phyloP scores from a whole-genome alignment of 2,797 vertebrate genomes.

The Oreortyx pictus region DNA sequence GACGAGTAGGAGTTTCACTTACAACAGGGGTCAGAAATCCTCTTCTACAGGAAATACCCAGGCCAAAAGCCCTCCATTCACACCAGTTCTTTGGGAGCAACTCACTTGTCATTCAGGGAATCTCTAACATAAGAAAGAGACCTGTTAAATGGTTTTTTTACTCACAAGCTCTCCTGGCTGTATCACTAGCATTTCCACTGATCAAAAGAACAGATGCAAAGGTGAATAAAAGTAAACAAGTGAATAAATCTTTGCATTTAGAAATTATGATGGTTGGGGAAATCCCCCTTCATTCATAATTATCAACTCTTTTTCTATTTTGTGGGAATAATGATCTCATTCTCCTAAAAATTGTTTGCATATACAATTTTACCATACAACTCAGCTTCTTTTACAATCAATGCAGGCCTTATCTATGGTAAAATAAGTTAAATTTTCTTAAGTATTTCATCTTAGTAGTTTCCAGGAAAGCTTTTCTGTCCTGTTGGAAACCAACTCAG shows the following conservation, averaged over 20 bases:
- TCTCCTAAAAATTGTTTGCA: background rate
- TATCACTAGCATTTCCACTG: background rate
- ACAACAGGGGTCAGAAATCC: constrained; percentile 40
- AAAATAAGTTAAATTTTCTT: background rate
- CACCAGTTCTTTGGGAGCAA: background rate
- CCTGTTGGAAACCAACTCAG: background rate
- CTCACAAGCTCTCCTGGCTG: background rate
- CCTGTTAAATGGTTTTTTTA: background rate
- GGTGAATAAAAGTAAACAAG: constrained; percentile 20
- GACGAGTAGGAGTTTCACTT: constrained; percentile 44
- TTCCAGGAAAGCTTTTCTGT: background rate
- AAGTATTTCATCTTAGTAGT: background rate
- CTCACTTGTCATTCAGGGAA: background rate
- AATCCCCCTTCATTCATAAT: constrained; percentile 8
- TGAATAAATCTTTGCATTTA: background rate
- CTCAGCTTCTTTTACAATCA: background rate
- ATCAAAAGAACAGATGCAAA: constrained; percentile 25
- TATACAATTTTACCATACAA: background rate
- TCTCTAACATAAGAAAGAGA: background rate
- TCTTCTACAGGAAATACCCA: constrained; percentile 4
- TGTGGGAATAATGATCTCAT: background rate
- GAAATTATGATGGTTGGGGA: background rate
- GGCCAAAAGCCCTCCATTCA: background rate
- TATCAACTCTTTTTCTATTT: background rate
- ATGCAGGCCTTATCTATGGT: background rate